phyloP scores from a whole-genome alignment of 2,797 vertebrate species.

The Pseudopleuronectes americanus region DNA sequence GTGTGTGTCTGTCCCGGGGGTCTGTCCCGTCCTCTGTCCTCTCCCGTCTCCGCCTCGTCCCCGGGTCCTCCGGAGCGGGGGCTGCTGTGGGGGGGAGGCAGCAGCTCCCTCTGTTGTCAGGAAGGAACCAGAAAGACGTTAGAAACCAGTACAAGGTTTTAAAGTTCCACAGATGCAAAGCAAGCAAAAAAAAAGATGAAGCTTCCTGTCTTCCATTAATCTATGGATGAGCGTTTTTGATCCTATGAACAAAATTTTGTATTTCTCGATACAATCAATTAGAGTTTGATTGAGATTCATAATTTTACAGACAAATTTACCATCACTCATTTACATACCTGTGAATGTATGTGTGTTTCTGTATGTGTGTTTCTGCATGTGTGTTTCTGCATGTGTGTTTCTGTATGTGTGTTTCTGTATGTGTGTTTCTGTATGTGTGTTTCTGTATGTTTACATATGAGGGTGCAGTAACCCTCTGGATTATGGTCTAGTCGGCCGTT shows the following conservation, averaged over 20 bases:
- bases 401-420: slow-evolving; percentile 27
- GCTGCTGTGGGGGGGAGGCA: slow-evolving; percentile 74
- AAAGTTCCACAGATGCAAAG: neutral
- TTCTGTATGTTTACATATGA: slow-evolving; percentile 36
- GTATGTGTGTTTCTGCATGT: neutral
- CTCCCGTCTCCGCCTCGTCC: slow-evolving; percentile 54
- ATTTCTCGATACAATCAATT: neutral
- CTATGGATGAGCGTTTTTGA: neutral
- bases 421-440: slow-evolving; percentile 22
- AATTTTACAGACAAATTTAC: neutral
- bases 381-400: too few species aligned
- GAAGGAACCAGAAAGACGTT: slow-evolving; percentile 9
- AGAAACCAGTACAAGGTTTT: slow-evolving; percentile 10
- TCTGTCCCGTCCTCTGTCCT: slow-evolving; percentile 64
- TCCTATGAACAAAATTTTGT: too few species aligned
- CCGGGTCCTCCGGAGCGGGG: slow-evolving; percentile 64
- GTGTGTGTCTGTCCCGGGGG: slow-evolving; percentile 71
- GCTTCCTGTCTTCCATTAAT: too few species aligned
- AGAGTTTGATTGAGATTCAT: neutral
- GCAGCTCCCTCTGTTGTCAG: slow-evolving; percentile 77
- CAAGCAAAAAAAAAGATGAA: neutral
- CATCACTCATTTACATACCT: slow-evolving; percentile 3
- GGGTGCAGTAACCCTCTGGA: slow-evolving; percentile 71
- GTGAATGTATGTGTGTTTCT: slow-evolving; percentile 30
- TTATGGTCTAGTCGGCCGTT: slow-evolving; percentile 79